phyloP scores from a whole-genome alignment of 1,140 invertebrate genomes.

The Bombus soroeensis region DNA sequence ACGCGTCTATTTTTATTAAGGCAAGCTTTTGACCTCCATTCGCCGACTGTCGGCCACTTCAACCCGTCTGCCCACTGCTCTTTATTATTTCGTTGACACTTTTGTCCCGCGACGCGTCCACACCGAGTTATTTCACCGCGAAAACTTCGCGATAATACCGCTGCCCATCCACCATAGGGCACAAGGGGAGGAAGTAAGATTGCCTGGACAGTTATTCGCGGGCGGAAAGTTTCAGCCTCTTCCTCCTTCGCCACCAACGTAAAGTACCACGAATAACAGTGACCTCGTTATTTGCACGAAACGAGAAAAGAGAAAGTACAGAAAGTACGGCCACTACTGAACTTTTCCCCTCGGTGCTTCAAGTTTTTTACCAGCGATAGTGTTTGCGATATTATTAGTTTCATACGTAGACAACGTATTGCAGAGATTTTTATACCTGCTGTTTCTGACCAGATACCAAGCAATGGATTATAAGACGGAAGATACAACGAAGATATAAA shows the following conservation, averaged over 20 bases:
- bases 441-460: no score
- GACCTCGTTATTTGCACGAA: neutral
- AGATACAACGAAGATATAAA: neutral
- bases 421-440: neutral
- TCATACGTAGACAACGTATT: neutral
- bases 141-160: conserved; percentile 18
- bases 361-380: neutral
- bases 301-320: neutral
- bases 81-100: conserved; percentile 21
- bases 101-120: neutral
- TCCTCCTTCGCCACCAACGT: neutral
- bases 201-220: conserved; percentile 8
- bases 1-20: conserved; percentile 37
- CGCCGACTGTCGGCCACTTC: neutral
- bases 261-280: conserved; percentile 3
- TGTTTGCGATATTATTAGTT: neutral
- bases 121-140: neutral
- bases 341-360: neutral
- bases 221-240: neutral
- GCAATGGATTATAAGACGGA: neutral
- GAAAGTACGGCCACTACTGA: neutral
- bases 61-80: neutral
- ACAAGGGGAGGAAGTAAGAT: neutral
- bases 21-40: conserved; percentile 9
- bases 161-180: neutral